Evolutionary conservation across 2,888 invertebrate species (phyloP), one percentile per base, ranked within the genome.

Genomic region (Zootermopsis nevadensis): DNA sequence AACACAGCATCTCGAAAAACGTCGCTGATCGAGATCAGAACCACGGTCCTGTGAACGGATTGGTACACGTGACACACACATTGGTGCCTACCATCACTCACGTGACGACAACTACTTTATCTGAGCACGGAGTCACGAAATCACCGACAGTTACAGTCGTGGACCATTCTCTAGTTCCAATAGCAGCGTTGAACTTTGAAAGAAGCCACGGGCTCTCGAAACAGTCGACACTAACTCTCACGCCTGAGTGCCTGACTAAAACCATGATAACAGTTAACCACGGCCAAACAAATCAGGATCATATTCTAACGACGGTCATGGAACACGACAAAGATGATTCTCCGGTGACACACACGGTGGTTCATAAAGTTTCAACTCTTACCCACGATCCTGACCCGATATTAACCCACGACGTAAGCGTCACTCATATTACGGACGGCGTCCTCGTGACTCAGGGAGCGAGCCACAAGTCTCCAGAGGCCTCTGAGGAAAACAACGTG

Each of bases 61-160:
- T 74, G 38, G 38, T n/a, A 8, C 74, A 42, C 22, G 33, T 69
- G 2, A 31, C 53, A 22, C 79, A 79, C 12, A 35, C 79, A 4
- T 27, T 79, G 2, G 27, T 79, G 10, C 79, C 79, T 15, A 66
- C 79, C 2, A 66, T 79, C 55, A 66, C 79, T 0, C 79, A 79
- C 27, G 79, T 79, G 42, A 79, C 79, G 3, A 79, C 60, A 31
- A 60, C 60, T 10, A 79, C 79, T 19, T 48, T 77, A 27, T 77
- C 53, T 24, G 79, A 79, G 30, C 79, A 79, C 15, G 79, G 79
- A 1, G 77, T 77, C 19, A 77, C 77, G 10, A 77, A 77, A 19
- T 77, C 77, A 6, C 77, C 77, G 4, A 60, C 79, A 15, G 10
- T 60, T 2, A 79, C 79, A n/a, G 35, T 79, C 19, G n/a, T 79